Conservation (phyloP, 2,113 vertebrate species). For the Lutjanus erythropterus region DNA sequence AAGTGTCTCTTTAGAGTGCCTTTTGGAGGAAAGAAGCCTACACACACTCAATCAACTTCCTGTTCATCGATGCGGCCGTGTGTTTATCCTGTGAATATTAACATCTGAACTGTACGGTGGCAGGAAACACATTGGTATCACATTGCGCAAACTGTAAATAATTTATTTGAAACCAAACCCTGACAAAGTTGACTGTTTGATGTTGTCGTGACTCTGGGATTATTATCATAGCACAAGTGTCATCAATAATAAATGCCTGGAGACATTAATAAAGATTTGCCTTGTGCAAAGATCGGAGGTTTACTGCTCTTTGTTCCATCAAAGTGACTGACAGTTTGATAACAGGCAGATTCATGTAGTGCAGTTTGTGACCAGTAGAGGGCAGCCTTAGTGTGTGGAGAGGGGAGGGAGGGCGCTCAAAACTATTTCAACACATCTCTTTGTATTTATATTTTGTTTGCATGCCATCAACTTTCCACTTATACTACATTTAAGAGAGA, state of each 20-base stretch:
- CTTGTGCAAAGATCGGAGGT: neutral
- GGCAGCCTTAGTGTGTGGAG: neutral
- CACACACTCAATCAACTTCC: conserved; percentile 1
- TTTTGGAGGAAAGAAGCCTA: conserved; percentile 37
- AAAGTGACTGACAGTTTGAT: neutral
- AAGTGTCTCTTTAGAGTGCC: conserved; percentile 42
- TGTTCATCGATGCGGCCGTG: conserved; percentile 13
- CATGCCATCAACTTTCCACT: no score
- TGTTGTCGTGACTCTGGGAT: conserved; percentile 55
- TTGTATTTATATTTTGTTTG: no score
- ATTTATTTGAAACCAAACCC: conserved; percentile 55
- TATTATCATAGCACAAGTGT: conserved; percentile 38
- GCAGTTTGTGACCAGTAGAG: conserved; percentile 38
- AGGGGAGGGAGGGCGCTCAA: neutral
- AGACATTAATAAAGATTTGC: conserved; percentile 38
- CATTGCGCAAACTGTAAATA: conserved; percentile 45
- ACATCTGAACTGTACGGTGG: conserved; percentile 23
- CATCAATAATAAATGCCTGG: conserved; percentile 39
- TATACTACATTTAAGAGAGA: no score
- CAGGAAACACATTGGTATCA: conserved; percentile 25
- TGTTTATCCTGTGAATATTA: conserved; percentile 34
- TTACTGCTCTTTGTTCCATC: neutral
- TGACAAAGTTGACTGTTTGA: conserved; percentile 43
- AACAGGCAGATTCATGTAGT: neutral
- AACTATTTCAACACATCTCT: neutral